These are phyloP conservation scores for Myopa tessellatipennis DNA, from an alignment of 2,888 invertebrate genomes.

Conservation along the genomic window DNA sequence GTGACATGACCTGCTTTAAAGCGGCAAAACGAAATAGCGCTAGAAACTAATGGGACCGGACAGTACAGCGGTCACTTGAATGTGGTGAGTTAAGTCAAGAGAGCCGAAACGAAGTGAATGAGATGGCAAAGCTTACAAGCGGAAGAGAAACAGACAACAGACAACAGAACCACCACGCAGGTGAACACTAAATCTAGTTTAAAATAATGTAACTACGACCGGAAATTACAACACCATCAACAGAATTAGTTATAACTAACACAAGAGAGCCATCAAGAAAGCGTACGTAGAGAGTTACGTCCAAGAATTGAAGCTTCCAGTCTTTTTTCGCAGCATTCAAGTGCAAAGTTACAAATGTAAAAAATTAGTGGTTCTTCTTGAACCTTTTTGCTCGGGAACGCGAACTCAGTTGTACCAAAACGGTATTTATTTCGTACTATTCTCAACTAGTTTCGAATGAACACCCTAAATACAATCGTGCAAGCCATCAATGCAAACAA, in stretches of 20 bases:
- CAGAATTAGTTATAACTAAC: background rate
- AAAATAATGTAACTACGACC: background rate
- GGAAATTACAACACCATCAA: background rate
- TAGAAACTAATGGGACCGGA: constrained; percentile 1
- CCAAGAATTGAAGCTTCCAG: background rate
- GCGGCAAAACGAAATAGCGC: background rate
- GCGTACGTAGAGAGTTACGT: background rate
- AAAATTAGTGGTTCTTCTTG: background rate
- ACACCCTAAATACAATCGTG: background rate
- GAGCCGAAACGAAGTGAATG: background rate
- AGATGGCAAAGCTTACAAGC: background rate
- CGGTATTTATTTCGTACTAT: background rate
- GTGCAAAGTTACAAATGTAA: too few species aligned
- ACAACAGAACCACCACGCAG: background rate
- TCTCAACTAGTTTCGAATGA: background rate
- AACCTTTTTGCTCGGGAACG: background rate
- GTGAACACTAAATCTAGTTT: background rate
- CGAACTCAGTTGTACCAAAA: too few species aligned
- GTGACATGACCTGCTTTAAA: constrained; percentile 5
- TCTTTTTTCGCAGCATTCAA: too few species aligned
- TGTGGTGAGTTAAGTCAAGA: background rate
- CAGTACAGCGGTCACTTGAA: background rate
- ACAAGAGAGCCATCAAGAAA: constrained; percentile 5
- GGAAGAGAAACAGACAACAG: background rate
- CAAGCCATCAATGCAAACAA: background rate